Conservation (phyloP, 2,888 invertebrate species). For the Sturmia bella region DNA sequence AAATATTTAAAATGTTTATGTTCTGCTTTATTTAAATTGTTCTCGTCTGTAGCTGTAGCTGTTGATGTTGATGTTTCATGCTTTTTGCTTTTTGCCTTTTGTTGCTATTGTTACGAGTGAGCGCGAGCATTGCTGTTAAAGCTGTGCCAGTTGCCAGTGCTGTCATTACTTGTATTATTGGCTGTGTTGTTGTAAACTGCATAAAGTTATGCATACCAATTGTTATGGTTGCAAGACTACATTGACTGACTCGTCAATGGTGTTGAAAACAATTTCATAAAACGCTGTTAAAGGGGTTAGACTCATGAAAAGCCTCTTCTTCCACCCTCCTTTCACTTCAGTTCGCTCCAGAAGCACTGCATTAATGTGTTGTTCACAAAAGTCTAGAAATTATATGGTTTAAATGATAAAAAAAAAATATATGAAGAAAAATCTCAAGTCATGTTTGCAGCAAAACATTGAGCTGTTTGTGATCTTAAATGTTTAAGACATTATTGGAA, state of each 20-base stretch:
- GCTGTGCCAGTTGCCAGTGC: constrained; percentile 4
- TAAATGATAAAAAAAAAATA: constrained; percentile 5
- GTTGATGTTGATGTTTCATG: constrained; percentile 44
- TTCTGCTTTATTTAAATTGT: constrained; percentile 59
- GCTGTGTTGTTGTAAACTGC: constrained; percentile 56
- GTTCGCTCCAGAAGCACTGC: constrained; percentile 23
- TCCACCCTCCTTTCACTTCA: neutral
- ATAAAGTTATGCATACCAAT: constrained; percentile 69
- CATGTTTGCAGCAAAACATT: constrained; percentile 58
- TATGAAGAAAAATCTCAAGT: constrained; percentile 23
- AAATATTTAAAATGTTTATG: constrained; percentile 64
- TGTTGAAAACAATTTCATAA: constrained; percentile 69
- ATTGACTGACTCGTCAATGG: constrained; percentile 57
- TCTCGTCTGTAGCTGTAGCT: neutral
- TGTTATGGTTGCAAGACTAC: constrained; percentile 47
- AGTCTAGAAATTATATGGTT: constrained; percentile 46
- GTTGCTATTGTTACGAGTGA: constrained; percentile 30
- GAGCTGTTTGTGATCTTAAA: constrained; percentile 59
- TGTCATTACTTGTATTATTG: constrained; percentile 54
- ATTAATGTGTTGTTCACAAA: constrained; percentile 38
- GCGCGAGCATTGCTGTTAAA: neutral
- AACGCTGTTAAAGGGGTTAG: constrained; percentile 65
- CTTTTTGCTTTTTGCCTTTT: neutral
- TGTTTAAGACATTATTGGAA: constrained; percentile 66
- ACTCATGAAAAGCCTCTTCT: neutral